Percentiles rank a stretch among this genome's conserved stretches.
Evolutionary conservation across 2,797 vertebrate genomes (phyloP).

Genomic region (Sarcophilus harrisii): DNA sequence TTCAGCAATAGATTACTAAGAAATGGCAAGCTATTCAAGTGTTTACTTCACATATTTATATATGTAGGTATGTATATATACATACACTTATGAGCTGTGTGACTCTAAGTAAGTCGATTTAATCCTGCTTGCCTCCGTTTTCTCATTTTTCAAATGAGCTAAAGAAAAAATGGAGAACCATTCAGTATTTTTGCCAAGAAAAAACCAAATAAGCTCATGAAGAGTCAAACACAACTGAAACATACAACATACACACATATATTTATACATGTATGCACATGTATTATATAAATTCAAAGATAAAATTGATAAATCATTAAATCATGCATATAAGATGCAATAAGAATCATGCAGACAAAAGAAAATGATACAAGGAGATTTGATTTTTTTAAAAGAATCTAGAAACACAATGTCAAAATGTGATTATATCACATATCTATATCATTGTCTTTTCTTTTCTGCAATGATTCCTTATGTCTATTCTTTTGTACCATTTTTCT

Average conservation of each 20-base stretch:
- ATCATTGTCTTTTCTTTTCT: not conserved
- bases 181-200: not conserved
- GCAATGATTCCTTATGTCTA: not conserved
- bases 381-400: not conserved
- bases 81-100: not conserved
- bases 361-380: not conserved
- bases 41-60: not conserved
- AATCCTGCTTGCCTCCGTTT: not conserved
- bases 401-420: not conserved
- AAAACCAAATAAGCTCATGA: not conserved
- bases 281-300: not conserved
- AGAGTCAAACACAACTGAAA: not conserved
- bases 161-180: not conserved
- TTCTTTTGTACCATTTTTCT: not conserved
- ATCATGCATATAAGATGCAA: not conserved
- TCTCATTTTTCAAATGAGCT: not conserved
- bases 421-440: not conserved
- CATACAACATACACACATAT: not conserved
- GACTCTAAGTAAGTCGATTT: not conserved
- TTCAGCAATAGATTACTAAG: conserved; percentile 1
- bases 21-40: not conserved
- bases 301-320: not conserved
- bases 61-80: not conserved
- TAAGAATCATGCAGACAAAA: not conserved
- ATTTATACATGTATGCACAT: not conserved